Percentiles rank a stretch among this genome's conserved stretches.
phyloP scores from a whole-genome alignment of 2,113 vertebrate genomes.

The Pipa parva region DNA sequence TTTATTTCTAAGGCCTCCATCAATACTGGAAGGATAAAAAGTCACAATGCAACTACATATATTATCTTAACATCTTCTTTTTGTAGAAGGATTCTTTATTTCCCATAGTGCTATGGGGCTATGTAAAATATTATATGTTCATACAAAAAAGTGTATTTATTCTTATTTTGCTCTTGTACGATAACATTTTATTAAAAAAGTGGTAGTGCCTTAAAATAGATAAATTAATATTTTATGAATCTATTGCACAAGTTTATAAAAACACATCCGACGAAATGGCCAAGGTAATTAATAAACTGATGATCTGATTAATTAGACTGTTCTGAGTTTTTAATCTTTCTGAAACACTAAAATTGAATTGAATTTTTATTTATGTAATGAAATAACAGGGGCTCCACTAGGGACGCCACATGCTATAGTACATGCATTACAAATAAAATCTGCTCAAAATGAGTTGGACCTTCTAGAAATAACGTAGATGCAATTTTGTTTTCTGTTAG shows the following conservation, averaged over 20 bases:
- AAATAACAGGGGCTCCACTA: too few relatives aligned
- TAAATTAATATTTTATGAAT: constrained; percentile 54
- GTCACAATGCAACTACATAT: constrained; percentile 44
- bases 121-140: constrained; percentile 86
- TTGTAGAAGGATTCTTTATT: constrained; percentile 82
- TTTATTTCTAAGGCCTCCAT: constrained; percentile 26
- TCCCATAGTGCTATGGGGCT: constrained; percentile 83
- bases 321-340: background rate
- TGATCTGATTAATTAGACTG: background rate
- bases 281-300: constrained; percentile 26
- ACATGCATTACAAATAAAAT: too few relatives aligned
- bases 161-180: constrained; percentile 85
- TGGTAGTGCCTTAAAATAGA: constrained; percentile 55
- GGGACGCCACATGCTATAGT: too few relatives aligned
- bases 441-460: too few relatives aligned
- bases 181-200: constrained; percentile 57
- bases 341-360: too few relatives aligned
- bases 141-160: constrained; percentile 98
- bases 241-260: constrained; percentile 37
- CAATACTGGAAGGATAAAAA: constrained; percentile 20
- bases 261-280: constrained; percentile 30
- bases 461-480: too few relatives aligned
- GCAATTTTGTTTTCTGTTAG: too few relatives aligned
- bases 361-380: too few relatives aligned
- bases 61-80: constrained; percentile 77